Base-by-base conservation (phyloP, 2,888 invertebrate genomes). In the Acrocyrtus sp. region DNA sequence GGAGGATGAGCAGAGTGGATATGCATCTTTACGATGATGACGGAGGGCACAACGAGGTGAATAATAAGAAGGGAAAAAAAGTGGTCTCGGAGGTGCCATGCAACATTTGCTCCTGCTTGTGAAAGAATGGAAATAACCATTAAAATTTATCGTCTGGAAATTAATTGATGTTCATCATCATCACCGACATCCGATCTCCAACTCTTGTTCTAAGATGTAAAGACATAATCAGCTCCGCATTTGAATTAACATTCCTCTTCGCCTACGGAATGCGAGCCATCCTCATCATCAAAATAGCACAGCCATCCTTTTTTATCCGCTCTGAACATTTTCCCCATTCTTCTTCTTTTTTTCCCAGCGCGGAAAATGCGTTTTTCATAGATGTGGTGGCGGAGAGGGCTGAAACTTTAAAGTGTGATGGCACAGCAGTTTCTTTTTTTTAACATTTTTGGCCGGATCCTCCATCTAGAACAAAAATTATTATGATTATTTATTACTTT, bases 141-240 rank as follows among this genome's bases (percentile, higher is more conserved):
- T 70, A 70, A 70, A 70, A 70, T 70, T 70, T 70, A 70, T 70
- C 70, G 70, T 70, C 70, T 70, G 70, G 70, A 70, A 70, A 70
- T 70, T 70, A 70, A 70, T 70, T 70, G 70, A 70, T 69, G 70
- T 54, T 69, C 54, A 54, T 34, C 34, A 34, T 34, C 34, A 34
- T 34, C 34, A 34, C 34, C 34, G 34, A 34, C 34, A 34, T 54
- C 57, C 51, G 41, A 58, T 60, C 48, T 47, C 68, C 51, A 34
- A 34, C 6, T 58, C 60, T 60, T 53, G 34, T 56, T 58, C 57
- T 58, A 53, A 51, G 41, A 47, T 53, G 45, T 68, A 43, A 54
- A 69, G 69, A 45, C 68, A 68, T 68, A 68, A 68, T 68, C 68
- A 68, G 60, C n/a, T n/a, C n/a, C n/a, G n/a, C 58, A 58, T n/a